Percentiles rank a stretch among this genome's conserved stretches.
Conservation (phyloP, 92 coral and sea anemone species). For the Nematostella vectensis region DNA sequence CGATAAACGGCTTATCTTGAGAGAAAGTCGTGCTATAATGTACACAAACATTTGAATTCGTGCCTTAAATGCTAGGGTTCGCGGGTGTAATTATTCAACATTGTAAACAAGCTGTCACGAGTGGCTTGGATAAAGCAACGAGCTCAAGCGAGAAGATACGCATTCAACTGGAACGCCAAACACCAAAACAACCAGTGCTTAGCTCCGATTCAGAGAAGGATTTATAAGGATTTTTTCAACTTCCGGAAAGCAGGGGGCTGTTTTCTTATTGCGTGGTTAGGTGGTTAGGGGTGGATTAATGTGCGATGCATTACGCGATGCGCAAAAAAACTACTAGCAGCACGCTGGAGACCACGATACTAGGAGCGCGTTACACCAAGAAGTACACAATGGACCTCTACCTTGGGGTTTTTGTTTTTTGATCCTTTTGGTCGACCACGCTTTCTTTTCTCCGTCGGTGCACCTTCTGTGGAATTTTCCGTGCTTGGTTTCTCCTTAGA, state of each 20-base stretch:
- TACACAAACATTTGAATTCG: neutral
- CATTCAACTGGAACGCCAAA: too few relatives aligned
- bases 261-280: too few relatives aligned
- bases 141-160: conserved; percentile 25
- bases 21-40: neutral
- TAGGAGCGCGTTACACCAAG: conserved; percentile 4
- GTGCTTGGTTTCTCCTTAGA: conserved; percentile 29
- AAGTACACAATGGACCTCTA: conserved; percentile 13
- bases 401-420: conserved; percentile 87
- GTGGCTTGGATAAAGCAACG: conserved; percentile 15
- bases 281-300: too few relatives aligned
- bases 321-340: too few relatives aligned
- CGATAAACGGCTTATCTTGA: conserved; percentile 14
- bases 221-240: too few relatives aligned
- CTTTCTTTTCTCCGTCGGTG: conserved; percentile 69
- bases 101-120: conserved; percentile 50
- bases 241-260: too few relatives aligned
- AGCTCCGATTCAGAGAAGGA: too few relatives aligned
- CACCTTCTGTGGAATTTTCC: conserved; percentile 28
- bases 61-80: neutral
- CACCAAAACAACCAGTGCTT: too few relatives aligned
- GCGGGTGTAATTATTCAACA: conserved; percentile 24
- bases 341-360: too few relatives aligned
- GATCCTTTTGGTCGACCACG: conserved; percentile 96
- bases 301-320: too few relatives aligned